phyloP scores from a whole-genome alignment of 2,113 vertebrate species.

The Struthio camelus region DNA sequence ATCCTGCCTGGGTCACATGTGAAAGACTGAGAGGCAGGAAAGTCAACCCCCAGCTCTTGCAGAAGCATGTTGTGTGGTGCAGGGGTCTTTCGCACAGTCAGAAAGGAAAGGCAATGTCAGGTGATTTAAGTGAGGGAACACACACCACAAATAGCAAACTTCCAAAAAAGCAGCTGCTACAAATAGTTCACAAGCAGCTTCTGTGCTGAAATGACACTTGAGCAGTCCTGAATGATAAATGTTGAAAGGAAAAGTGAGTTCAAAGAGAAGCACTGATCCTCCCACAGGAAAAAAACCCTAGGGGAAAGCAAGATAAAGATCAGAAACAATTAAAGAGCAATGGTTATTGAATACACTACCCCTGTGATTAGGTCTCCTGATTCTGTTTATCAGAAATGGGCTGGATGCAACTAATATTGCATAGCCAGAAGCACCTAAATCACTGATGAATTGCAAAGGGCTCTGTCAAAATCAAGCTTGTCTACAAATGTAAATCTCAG shows the following conservation, averaged over 20 bases:
- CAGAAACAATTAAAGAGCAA: slow-evolving; percentile 51
- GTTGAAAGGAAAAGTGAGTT: slow-evolving; percentile 56
- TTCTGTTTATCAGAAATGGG: slow-evolving; percentile 12
- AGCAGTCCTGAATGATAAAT: not conserved
- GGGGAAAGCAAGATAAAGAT: slow-evolving; percentile 35
- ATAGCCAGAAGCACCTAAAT: slow-evolving; percentile 26
- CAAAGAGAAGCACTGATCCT: slow-evolving; percentile 34
- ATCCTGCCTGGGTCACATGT: not conserved
- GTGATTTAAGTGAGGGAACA: not conserved
- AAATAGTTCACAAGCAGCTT: not conserved
- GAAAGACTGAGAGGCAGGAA: not conserved
- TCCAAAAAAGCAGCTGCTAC: not conserved
- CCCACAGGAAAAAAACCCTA: not conserved
- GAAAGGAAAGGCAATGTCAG: not conserved
- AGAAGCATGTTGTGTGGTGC: not conserved
- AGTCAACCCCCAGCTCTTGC: not conserved
- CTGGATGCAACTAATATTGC: not conserved
- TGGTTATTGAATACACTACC: slow-evolving; percentile 13
- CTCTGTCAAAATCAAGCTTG: slow-evolving; percentile 2
- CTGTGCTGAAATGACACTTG: not conserved
- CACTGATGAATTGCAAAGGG: not conserved
- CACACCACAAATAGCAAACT: not conserved
- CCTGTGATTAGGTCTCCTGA: slow-evolving; percentile 17
- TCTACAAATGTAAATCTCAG: not conserved
- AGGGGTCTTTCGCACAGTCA: not conserved